phyloP scores from a whole-genome alignment of 2,888 invertebrate genomes.

The Orthosia incerta region DNA sequence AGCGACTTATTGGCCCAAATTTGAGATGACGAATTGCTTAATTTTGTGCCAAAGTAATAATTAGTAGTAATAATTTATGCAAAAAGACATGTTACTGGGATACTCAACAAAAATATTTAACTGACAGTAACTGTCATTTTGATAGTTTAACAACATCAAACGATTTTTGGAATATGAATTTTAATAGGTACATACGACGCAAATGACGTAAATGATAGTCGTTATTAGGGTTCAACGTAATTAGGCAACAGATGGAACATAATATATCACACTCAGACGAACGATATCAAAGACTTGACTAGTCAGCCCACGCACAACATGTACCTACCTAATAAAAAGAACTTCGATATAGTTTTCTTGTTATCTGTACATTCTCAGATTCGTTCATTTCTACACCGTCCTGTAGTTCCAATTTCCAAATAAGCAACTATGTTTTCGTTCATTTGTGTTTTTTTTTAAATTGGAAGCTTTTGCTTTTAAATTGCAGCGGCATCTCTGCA shows the following conservation, averaged over 20 bases:
- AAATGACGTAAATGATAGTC: not conserved
- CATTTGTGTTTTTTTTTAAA: constrained; percentile 48
- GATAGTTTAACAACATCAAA: not conserved
- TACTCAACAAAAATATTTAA: not conserved
- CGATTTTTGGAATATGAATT: not conserved
- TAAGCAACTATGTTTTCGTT: constrained; percentile 18
- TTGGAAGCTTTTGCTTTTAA: constrained; percentile 48
- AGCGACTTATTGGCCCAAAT: constrained; percentile 49
- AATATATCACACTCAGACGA: not conserved
- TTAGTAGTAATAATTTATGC: constrained; percentile 26
- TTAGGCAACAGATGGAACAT: not conserved
- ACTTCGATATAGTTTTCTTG: constrained; percentile 9
- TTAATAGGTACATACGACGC: not conserved
- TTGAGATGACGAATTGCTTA: constrained; percentile 48
- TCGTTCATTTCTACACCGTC: constrained; percentile 17
- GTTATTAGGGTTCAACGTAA: not conserved
- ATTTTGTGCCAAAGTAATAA: constrained; percentile 44
- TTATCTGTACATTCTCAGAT: not conserved
- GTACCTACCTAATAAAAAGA: not conserved
- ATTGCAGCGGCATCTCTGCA: constrained; percentile 39
- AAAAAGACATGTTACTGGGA: constrained; percentile 16
- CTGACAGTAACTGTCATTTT: not conserved
- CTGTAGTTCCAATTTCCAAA: constrained; percentile 41
- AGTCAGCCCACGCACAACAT: not conserved
- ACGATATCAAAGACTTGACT: not conserved